phyloP scores from a whole-genome alignment of 1,140 invertebrate genomes.

The Drosophila trapezifrons region DNA sequence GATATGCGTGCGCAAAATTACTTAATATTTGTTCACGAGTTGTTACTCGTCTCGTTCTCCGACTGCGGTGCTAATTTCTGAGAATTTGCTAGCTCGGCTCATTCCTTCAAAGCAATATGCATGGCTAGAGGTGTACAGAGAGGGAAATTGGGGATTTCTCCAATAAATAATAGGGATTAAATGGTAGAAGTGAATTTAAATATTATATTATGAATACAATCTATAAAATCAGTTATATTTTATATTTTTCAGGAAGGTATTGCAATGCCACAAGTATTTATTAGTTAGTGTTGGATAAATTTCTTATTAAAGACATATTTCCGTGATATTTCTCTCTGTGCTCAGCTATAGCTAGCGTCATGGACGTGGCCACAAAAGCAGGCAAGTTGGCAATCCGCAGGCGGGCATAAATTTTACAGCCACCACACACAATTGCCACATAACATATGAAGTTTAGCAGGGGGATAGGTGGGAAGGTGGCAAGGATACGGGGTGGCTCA shows the following conservation, averaged over 20 bases:
- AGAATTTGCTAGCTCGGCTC: constrained; percentile 36
- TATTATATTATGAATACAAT: background rate
- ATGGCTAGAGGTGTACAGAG: constrained; percentile 11
- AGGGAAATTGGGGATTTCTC: background rate
- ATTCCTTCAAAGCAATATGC: constrained; percentile 39
- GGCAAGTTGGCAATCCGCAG: constrained; percentile 38
- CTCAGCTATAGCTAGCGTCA: constrained; percentile 10
- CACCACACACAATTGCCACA: constrained; percentile 54
- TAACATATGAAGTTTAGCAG: constrained; percentile 24
- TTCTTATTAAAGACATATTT: background rate
- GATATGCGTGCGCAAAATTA: constrained; percentile 51
- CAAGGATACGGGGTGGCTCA: constrained; percentile 8
- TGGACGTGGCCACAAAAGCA: constrained; percentile 34
- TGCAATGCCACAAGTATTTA: background rate
- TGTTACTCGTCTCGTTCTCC: constrained; percentile 35
- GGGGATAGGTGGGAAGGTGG: constrained; percentile 6
- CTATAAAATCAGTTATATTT: too few relatives aligned
- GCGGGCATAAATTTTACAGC: constrained; percentile 62
- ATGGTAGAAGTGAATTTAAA: background rate
- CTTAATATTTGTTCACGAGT: constrained; percentile 51
- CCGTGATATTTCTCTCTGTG: constrained; percentile 2
- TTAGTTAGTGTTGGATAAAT: background rate
- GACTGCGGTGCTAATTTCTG: constrained; percentile 41
- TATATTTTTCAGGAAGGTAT: background rate
- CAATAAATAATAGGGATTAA: background rate